Conservation (phyloP, 23 tunicate genomes). For the Oikopleura dioica region DNA sequence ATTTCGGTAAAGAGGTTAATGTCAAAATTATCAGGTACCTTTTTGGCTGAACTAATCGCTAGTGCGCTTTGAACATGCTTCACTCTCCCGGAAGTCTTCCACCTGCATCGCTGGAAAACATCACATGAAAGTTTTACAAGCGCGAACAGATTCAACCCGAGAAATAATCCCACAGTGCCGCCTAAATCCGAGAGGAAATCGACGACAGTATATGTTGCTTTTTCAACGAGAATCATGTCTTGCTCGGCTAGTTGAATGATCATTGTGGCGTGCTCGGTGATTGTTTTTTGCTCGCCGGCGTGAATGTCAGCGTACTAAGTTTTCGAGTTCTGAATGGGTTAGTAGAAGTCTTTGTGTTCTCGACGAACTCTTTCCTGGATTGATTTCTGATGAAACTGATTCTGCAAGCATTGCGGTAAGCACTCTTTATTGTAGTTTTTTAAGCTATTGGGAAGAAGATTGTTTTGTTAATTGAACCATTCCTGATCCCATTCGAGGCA, state of each 20-base stretch:
- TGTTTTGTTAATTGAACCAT: too few relatives aligned
- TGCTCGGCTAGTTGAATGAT: not conserved
- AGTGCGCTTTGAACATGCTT: too few relatives aligned
- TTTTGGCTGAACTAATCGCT: too few relatives aligned
- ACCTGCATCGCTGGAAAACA: too few relatives aligned
- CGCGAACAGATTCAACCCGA: not conserved
- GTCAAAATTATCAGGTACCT: too few relatives aligned
- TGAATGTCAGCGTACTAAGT: constrained; percentile 6
- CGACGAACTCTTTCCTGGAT: not conserved
- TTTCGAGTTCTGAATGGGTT: not conserved
- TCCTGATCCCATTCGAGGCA: too few relatives aligned
- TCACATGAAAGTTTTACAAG: not conserved
- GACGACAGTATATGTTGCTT: not conserved
- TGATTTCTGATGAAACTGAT: not conserved
- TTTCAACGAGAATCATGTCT: not conserved
- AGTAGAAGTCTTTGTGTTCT: not conserved
- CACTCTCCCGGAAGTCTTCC: too few relatives aligned
- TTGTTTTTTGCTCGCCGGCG: not conserved
- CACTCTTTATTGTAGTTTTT: too few relatives aligned
- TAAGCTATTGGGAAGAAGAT: too few relatives aligned
- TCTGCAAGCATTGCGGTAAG: not conserved
- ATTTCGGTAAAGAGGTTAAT: too few relatives aligned
- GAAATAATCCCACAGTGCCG: constrained; percentile 11
- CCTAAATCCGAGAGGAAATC: not conserved
- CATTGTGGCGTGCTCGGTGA: constrained; percentile 2